These are phyloP conservation scores for Xyrichtys novacula DNA, from an alignment of 2,797 vertebrate species.

Conservation along the genomic window DNA sequence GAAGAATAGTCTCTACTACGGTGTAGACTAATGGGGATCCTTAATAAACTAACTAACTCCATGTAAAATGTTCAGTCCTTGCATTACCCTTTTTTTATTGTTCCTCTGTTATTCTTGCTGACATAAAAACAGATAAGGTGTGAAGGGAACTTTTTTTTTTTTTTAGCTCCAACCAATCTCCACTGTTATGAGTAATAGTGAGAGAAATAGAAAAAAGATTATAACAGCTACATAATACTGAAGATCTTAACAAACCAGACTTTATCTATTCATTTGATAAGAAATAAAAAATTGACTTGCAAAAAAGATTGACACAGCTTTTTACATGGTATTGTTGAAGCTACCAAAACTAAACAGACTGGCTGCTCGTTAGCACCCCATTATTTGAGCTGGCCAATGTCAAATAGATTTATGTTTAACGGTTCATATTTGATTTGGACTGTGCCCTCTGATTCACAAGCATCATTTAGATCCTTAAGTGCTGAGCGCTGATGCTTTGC, in stretches of 20 bases:
- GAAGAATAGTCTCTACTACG: no score
- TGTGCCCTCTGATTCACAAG: neutral
- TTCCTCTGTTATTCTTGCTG: constrained; percentile 25
- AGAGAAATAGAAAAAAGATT: constrained; percentile 25
- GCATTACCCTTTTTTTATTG: neutral
- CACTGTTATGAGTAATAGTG: constrained; percentile 34
- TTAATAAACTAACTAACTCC: no score
- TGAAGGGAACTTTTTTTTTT: constrained; percentile 13
- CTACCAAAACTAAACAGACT: neutral
- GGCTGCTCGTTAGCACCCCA: no score
- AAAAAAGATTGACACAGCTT: neutral
- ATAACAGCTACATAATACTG: constrained; percentile 35
- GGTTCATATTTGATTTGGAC: constrained; percentile 8
- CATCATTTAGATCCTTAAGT: neutral
- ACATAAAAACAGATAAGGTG: constrained; percentile 41
- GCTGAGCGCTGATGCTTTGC: constrained; percentile 12
- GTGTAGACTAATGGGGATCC: no score
- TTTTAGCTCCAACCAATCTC: constrained; percentile 28
- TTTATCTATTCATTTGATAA: neutral
- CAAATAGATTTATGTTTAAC: neutral
- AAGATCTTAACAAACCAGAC: constrained; percentile 27
- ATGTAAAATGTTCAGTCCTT: constrained; percentile 40
- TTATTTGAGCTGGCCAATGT: neutral
- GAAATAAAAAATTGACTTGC: constrained; percentile 9
- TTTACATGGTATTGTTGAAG: neutral